Base-by-base conservation (phyloP, 2,113 vertebrate genomes). In the Eurystomus gularis region DNA sequence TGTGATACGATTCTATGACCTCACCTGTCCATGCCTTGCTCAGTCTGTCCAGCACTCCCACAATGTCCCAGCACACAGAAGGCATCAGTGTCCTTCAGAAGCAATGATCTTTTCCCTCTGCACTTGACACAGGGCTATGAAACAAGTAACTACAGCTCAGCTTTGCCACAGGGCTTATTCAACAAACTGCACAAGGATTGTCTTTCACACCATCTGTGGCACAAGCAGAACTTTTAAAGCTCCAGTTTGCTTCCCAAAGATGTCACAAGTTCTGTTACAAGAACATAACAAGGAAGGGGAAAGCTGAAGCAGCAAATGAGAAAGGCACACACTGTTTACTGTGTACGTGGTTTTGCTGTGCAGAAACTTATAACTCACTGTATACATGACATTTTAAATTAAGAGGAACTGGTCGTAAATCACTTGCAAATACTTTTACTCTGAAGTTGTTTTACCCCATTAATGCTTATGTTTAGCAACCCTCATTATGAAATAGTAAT, bases 181-280 rank as follows among this genome's bases (percentile, higher is more conserved):
- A 76, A 80, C n/a, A 44, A 17, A 16, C 31, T 14, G 33, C 0
- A 0, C 7, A 8, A 60, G 25, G n/a, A 42, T 5, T 46, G 24
- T 40, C 18, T 25, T 78, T 75, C 29, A 71, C 15, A 46, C 17
- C 18, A 39, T 2, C 37, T 29, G 10, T 8, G 11, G 29, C 10
- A 60, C 35, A 75, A 62, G 12, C 21, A 49, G 42, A 79, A 82
- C 19, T 64, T 48, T 6, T 3, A 33, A 79, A 89, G 13, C 48
- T 35, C 5, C 23, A 20, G 8, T 54, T 60, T 60, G 55, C 16
- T 29, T 64, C 20, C 37, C 35, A 60, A 70, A 46, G 10, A 15
- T 16, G 13, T 24, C 5, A 1, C 25, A 78, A 52, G 23, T 2
- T 4, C 11, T 11, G 25, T 29, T 62, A 49, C 0, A 0, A 25